Evolutionary conservation across 2,113 vertebrate species (phyloP).

Genomic region (Raja brachyura): DNA sequence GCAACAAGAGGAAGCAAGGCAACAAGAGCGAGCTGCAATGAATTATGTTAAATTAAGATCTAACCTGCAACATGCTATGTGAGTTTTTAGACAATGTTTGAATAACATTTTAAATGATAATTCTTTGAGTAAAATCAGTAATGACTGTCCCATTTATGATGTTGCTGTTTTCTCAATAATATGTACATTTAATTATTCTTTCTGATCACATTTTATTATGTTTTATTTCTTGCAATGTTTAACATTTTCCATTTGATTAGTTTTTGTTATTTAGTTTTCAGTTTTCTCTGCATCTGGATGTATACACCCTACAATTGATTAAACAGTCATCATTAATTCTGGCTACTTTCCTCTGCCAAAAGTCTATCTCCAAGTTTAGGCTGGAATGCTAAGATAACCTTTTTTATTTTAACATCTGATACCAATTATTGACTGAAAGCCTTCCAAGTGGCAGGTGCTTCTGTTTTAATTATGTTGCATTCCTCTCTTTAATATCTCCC

Average conservation of each 20-base stretch:
- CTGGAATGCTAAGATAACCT: neutral
- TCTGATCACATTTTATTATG: neutral
- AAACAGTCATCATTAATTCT: neutral
- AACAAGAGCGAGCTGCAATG: conserved; percentile 92
- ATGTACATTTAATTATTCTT: neutral
- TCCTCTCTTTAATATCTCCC: neutral
- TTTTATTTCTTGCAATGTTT: neutral
- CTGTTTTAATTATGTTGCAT: neutral
- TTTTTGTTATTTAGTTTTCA: neutral
- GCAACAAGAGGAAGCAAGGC: conserved; percentile 84
- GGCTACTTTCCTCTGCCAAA: neutral
- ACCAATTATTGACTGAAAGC: neutral
- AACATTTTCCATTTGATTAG: neutral
- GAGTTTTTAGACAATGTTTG: conserved; percentile 50
- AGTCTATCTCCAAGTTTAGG: neutral
- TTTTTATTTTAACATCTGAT: neutral
- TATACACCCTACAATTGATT: neutral
- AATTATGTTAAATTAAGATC: conserved; percentile 97
- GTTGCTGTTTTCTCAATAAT: neutral
- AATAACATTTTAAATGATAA: neutral
- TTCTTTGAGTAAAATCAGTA: neutral
- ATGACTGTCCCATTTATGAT: neutral
- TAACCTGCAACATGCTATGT: conserved; percentile 98
- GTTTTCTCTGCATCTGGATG: neutral
- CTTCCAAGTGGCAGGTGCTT: neutral